phyloP scores from a whole-genome alignment of 2,113 vertebrate species.

The Phrynosoma blainvillii region DNA sequence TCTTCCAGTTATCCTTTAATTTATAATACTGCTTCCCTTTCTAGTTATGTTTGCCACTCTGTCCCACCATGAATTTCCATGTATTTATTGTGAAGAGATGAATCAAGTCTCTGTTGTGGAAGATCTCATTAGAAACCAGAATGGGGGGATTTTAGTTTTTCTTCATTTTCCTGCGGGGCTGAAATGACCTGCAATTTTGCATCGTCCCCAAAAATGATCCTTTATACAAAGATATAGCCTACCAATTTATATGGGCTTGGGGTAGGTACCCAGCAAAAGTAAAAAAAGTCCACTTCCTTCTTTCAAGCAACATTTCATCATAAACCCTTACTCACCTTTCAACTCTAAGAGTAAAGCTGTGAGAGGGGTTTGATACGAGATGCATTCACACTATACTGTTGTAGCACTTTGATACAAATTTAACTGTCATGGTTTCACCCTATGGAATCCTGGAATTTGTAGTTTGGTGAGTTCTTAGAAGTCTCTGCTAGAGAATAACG shows the following conservation, averaged over 20 bases:
- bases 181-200: constrained; percentile 13
- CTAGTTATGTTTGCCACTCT: constrained; percentile 26
- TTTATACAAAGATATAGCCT: neutral
- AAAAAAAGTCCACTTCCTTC: neutral
- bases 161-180: constrained; percentile 22
- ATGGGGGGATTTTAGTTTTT: neutral
- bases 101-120: constrained; percentile 41
- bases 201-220: neutral
- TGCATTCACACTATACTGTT: too few relatives aligned
- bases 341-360: too few relatives aligned
- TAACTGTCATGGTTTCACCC: too few relatives aligned
- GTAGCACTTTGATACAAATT: too few relatives aligned
- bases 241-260: neutral
- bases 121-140: constrained; percentile 20
- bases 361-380: too few relatives aligned
- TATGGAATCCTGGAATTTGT: too few relatives aligned
- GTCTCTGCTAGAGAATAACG: too few relatives aligned
- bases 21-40: constrained; percentile 8
- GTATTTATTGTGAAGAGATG: constrained; percentile 14
- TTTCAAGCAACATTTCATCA: neutral
- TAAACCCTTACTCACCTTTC: too few relatives aligned
- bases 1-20: constrained; percentile 4
- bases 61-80: constrained; percentile 9
- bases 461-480: too few relatives aligned
- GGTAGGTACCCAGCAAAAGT: neutral